Conservation (phyloP, 2,797 vertebrate species). For the Notoglanidium macrostoma region DNA sequence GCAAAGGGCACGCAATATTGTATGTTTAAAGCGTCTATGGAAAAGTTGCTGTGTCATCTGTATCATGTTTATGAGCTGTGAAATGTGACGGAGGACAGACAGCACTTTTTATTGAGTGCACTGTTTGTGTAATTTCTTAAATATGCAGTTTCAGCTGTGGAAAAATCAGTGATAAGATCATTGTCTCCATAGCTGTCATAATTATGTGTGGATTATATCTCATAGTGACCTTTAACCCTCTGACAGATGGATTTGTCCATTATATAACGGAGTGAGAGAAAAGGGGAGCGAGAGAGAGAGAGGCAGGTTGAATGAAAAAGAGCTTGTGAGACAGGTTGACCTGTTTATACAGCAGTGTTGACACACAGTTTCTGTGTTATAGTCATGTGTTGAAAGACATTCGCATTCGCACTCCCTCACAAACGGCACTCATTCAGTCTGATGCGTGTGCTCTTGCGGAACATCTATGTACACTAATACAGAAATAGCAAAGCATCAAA, state of each 20-base stretch:
- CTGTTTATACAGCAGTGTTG: constrained; percentile 47
- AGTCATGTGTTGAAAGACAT: constrained; percentile 39
- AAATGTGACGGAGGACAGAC: not conserved
- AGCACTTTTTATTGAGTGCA: not conserved
- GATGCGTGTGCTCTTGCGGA: not conserved
- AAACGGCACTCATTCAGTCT: not conserved
- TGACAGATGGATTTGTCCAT: constrained; percentile 22
- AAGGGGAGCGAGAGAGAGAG: constrained; percentile 3
- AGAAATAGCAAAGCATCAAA: not conserved
- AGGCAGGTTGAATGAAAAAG: not conserved
- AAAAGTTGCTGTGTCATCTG: not conserved
- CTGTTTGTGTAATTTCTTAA: not conserved
- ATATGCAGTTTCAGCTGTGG: constrained; percentile 20
- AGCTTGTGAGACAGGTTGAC: not conserved
- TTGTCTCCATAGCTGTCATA: constrained; percentile 24
- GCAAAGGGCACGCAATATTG: not conserved
- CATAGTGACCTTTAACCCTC: constrained; percentile 30
- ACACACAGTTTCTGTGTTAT: constrained; percentile 28
- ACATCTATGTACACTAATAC: not conserved
- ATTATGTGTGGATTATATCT: constrained; percentile 26
- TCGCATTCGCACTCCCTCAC: not conserved
- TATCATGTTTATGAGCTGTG: constrained; percentile 2
- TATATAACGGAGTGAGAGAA: constrained; percentile 29
- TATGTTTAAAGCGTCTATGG: not conserved
- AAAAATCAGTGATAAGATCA: constrained; percentile 17